These are phyloP conservation scores for Gobius niger DNA, from an alignment of 2,113 vertebrate genomes.

Conservation along the genomic window DNA sequence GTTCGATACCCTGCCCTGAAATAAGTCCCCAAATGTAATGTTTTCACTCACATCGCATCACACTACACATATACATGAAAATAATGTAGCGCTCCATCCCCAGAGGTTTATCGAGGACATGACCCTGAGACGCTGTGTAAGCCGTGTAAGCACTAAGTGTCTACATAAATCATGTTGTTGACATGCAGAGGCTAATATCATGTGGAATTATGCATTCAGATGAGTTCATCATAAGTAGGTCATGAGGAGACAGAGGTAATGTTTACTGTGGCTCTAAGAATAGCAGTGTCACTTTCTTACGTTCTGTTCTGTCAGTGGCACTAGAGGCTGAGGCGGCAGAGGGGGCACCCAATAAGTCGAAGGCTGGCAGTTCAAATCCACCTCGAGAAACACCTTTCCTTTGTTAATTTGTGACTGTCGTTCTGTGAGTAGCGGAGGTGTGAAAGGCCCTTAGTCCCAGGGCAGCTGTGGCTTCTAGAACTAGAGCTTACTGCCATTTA, in stretches of 20 bases:
- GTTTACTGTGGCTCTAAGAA: slow-evolving; percentile 13
- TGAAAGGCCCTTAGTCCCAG: too few relatives aligned
- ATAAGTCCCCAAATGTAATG: too few relatives aligned
- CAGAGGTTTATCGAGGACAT: neutral
- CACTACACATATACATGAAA: neutral
- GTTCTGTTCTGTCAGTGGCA: too few relatives aligned
- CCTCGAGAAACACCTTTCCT: too few relatives aligned
- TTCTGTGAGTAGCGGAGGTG: too few relatives aligned
- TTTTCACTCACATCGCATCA: neutral
- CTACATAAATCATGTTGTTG: neutral
- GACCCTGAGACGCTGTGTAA: neutral
- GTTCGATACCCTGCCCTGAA: too few relatives aligned
- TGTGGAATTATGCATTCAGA: neutral
- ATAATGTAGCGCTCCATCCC: neutral
- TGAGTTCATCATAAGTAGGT: neutral
- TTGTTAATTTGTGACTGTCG: too few relatives aligned
- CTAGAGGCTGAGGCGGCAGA: too few relatives aligned
- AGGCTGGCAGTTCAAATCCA: too few relatives aligned
- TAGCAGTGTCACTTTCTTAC: too few relatives aligned
- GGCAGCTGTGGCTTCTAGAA: neutral
- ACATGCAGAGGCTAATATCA: neutral
- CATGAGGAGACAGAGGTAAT: neutral
- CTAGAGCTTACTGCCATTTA: slow-evolving; percentile 16
- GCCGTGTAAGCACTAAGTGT: neutral
- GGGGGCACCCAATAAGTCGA: too few relatives aligned